Percentiles rank a stretch among this genome's conserved stretches.
Evolutionary conservation across 2,797 vertebrate species (phyloP).

Genomic region (Liparis tanakae): DNA sequence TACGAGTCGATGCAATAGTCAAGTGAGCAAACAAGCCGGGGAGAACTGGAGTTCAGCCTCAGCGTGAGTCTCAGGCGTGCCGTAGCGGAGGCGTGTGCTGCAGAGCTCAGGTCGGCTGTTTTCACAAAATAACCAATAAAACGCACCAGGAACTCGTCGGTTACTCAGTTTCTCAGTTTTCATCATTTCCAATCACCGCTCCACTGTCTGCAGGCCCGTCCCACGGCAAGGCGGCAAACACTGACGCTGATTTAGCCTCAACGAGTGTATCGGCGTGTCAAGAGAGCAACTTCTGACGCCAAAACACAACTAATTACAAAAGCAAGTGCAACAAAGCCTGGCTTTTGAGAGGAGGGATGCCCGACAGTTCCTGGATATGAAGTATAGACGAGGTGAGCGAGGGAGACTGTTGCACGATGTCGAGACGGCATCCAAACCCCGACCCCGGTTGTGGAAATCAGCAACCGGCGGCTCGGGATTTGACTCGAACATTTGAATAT

Average conservation of each 20-base stretch:
- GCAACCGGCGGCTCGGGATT: conserved; percentile 41
- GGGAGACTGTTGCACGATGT: conserved; percentile 5
- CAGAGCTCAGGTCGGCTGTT: too few relatives aligned
- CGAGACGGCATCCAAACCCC: conserved; percentile 29
- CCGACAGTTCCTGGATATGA: not conserved
- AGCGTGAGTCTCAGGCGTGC: not conserved
- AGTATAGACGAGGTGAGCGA: not conserved
- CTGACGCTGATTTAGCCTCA: not conserved
- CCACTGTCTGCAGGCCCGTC: too few relatives aligned
- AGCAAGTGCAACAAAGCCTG: not conserved
- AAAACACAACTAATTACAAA: not conserved
- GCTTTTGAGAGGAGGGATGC: not conserved
- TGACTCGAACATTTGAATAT: conserved; percentile 69
- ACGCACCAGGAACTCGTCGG: too few relatives aligned
- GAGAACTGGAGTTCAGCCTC: not conserved
- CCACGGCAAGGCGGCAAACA: too few relatives aligned
- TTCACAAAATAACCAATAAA: too few relatives aligned
- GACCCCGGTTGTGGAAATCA: conserved; percentile 44
- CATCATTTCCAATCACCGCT: too few relatives aligned
- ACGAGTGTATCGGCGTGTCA: not conserved
- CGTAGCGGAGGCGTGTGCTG: too few relatives aligned
- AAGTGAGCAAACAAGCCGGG: not conserved
- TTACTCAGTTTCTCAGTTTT: too few relatives aligned
- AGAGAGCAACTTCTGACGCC: not conserved
- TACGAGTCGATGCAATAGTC: not conserved